Conservation (phyloP, 2,888 invertebrate genomes). For the Brenthis hecate region DNA sequence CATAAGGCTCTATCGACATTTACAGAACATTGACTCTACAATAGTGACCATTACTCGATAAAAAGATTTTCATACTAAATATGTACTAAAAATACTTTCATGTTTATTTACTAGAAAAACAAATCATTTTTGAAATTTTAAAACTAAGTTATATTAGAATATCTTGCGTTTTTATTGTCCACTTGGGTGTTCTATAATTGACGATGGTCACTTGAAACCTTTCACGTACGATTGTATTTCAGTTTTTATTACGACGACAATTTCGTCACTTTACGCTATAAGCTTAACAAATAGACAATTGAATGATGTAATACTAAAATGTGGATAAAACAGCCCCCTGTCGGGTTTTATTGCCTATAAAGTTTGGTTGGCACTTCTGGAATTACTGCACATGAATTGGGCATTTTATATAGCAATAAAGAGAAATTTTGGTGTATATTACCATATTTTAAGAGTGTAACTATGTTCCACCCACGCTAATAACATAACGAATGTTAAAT, state of each 20-base stretch:
- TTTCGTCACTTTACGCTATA: constrained; percentile 26
- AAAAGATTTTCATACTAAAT: constrained; percentile 8
- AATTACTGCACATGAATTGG: constrained; percentile 19
- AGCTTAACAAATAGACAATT: constrained; percentile 26
- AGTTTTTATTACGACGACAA: constrained; percentile 22
- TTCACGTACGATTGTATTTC: constrained; percentile 27
- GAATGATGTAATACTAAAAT: constrained; percentile 20
- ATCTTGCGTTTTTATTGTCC: constrained; percentile 1
- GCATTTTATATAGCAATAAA: constrained; percentile 9
- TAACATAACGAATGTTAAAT: too few species aligned
- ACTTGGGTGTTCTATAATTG: constrained; percentile 14
- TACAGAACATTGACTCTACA: constrained; percentile 34
- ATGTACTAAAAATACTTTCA: constrained; percentile 1
- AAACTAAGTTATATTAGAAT: neutral
- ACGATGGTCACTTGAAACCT: constrained; percentile 6
- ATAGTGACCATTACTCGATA: constrained; percentile 10
- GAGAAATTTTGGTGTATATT: constrained; percentile 9
- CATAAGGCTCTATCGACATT: constrained; percentile 38
- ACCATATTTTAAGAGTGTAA: constrained; percentile 8
- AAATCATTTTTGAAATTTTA: too few species aligned
- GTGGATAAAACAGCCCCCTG: constrained; percentile 16
- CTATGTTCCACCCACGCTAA: neutral
- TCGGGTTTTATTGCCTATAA: constrained; percentile 20
- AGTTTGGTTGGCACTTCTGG: constrained; percentile 17
- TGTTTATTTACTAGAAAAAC: too few species aligned